A percentile compares a stretch with the other conserved stretches of the same genome.
phyloP scores from a whole-genome alignment of 2,797 vertebrate genomes.

The Chiloscyllium punctatum region DNA sequence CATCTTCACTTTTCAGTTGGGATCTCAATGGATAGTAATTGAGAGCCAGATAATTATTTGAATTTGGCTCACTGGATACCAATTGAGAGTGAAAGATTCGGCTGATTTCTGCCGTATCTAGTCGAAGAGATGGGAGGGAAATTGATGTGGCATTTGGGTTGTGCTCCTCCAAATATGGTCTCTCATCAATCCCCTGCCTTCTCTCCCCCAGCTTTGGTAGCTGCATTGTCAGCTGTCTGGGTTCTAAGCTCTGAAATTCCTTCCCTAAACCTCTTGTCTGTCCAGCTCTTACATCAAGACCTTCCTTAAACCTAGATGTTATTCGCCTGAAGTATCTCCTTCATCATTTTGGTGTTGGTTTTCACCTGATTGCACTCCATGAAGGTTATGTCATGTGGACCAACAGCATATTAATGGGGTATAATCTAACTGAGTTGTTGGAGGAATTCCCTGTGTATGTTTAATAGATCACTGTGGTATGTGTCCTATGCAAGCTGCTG shows the following conservation, averaged over 20 bases:
- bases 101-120: not conserved
- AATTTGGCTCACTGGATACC: not conserved
- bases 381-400: not conserved
- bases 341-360: not conserved
- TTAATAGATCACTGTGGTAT: not conserved
- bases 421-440: not conserved
- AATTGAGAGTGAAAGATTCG: not conserved
- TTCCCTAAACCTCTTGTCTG: not conserved
- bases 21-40: not conserved
- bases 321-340: not conserved
- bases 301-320: not conserved
- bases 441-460: not conserved
- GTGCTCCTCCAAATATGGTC: not conserved
- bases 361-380: not conserved
- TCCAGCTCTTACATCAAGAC: not conserved
- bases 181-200: not conserved
- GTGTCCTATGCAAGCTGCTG: not conserved
- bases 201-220: not conserved
- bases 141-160: not conserved
- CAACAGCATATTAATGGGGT: not conserved
- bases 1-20: not conserved
- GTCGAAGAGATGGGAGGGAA: not conserved
- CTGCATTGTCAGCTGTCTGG: not conserved
- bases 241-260: not conserved
- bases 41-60: not conserved